Percentiles rank a stretch among this genome's conserved stretches.
Evolutionary conservation across 2,888 invertebrate species (phyloP).

Genomic region (Tipula unca): DNA sequence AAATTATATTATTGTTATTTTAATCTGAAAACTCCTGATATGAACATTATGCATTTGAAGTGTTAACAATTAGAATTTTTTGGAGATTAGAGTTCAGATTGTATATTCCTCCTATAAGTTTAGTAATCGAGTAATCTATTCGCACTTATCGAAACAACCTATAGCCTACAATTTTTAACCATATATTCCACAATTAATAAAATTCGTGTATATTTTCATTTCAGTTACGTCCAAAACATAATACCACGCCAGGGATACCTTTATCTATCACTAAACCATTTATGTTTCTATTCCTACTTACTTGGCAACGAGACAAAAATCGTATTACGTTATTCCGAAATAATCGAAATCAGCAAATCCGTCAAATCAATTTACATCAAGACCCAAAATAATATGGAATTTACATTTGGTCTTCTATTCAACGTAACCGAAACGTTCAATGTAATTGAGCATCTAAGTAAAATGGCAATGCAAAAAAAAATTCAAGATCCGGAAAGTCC

Average conservation of each 20-base stretch:
- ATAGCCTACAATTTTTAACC: too few species aligned
- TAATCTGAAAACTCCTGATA: too few species aligned
- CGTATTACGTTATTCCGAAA: conserved; percentile 68
- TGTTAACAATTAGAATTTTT: too few species aligned
- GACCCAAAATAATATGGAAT: conserved; percentile 71
- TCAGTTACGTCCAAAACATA: conserved; percentile 85
- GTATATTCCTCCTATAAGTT: too few species aligned
- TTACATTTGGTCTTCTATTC: conserved; percentile 87
- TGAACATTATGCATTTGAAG: too few species aligned
- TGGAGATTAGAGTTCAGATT: too few species aligned
- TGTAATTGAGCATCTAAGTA: conserved; percentile 90
- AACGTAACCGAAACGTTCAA: conserved; percentile 82
- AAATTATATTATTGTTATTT: too few species aligned
- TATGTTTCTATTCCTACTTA: conserved; percentile 93
- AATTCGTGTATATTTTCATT: conserved; percentile 29
- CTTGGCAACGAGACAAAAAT: conserved; percentile 84
- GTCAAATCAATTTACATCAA: conserved; percentile 81
- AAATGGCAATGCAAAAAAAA: conserved; percentile 88
- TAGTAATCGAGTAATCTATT: too few species aligned
- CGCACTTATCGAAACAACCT: too few species aligned
- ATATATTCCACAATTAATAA: too few species aligned
- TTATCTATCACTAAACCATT: conserved; percentile 91
- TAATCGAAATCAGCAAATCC: conserved; percentile 67
- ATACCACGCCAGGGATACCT: conserved; percentile 95
- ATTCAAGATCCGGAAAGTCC: conserved; percentile 76